Evolutionary conservation across 92 coral and sea anemone genomes (phyloP).

Genomic region (Epizoanthus rinbou): DNA sequence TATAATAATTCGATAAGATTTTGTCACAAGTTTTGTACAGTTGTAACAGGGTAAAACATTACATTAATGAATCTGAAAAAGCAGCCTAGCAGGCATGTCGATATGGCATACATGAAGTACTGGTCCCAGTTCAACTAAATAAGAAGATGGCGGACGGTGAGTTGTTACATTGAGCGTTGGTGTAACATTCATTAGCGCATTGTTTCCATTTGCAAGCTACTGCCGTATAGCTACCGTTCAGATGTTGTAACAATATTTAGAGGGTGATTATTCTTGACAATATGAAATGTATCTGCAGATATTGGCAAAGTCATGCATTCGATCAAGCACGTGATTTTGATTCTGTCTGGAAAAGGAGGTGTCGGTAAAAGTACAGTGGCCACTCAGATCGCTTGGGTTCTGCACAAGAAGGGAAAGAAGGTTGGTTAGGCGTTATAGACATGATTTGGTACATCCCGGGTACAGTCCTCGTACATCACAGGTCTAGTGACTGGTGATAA

Average conservation of each 20-base stretch:
- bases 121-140: not conserved
- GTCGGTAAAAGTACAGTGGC: conserved; percentile 67
- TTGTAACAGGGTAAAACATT: too few species aligned
- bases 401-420: conserved; percentile 84
- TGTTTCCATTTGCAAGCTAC: too few species aligned
- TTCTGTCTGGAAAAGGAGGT: conserved; percentile 65
- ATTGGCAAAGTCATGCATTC: conserved; percentile 29
- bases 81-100: too few species aligned
- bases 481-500: too few species aligned
- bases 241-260: too few species aligned
- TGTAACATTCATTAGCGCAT: too few species aligned
- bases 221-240: too few species aligned
- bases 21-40: too few species aligned
- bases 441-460: not conserved
- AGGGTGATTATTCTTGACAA: too few species aligned
- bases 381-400: conserved; percentile 69
- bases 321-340: conserved; percentile 54
- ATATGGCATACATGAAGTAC: conserved; percentile 23
- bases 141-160: conserved; percentile 30
- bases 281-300: conserved; percentile 7
- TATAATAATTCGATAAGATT: too few species aligned
- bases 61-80: too few species aligned
- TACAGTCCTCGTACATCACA: not conserved
- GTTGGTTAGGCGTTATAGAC: conserved; percentile 27
- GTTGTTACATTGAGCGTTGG: too few species aligned